These are phyloP conservation scores for Acropora yongei DNA, from an alignment of 64 coral and sea anemone species.

Conservation along the genomic window DNA sequence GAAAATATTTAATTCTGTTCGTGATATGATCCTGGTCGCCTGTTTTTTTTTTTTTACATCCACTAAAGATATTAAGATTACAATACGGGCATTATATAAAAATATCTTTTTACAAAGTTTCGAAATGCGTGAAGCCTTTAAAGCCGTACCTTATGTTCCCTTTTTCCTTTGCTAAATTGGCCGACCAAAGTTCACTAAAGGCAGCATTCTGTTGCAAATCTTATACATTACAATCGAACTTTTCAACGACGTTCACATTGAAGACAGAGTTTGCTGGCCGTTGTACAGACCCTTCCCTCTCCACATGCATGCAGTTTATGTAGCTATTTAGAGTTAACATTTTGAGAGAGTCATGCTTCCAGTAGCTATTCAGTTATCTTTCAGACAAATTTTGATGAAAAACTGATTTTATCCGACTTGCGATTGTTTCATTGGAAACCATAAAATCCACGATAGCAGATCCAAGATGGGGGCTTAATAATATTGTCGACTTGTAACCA, in stretches of 20 bases:
- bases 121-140: not conserved
- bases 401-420: not conserved
- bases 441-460: conserved; percentile 3
- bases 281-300: not conserved
- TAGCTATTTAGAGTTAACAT: not conserved
- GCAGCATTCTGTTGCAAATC: not conserved
- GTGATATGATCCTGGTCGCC: not conserved
- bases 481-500: not conserved
- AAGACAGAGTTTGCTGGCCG: not conserved
- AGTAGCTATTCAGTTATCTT: conserved; percentile 8
- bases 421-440: not conserved
- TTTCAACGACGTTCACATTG: conserved; percentile 7
- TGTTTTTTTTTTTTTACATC: not conserved
- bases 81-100: not conserved
- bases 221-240: not conserved
- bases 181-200: not conserved
- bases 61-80: not conserved
- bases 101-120: not conserved
- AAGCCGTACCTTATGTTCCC: too few species aligned
- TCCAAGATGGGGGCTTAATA: not conserved
- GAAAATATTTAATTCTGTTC: not conserved
- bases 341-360: not conserved
- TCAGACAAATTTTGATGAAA: not conserved
- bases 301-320: not conserved
- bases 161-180: too few species aligned